Base-by-base conservation (phyloP, 2,797 vertebrate species). In the Alfaro cultratus region DNA sequence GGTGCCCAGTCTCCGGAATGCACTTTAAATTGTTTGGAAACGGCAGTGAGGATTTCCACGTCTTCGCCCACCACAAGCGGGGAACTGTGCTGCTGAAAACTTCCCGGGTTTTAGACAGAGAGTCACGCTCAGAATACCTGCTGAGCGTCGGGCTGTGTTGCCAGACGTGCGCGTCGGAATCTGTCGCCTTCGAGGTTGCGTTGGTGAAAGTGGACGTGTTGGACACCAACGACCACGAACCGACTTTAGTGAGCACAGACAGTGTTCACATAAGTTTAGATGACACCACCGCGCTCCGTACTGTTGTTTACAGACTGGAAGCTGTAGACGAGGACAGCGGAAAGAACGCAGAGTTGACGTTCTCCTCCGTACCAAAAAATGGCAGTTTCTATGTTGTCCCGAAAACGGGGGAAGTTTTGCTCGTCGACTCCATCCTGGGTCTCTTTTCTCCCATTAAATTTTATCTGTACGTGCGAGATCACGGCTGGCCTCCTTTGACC, bases 161-260 rank as follows among this genome's bases (percentile, higher is more conserved):
- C 92, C 91, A 82, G 90, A 92, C 84, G 85, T 95, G 96, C 89
- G 74, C 39, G 31, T 80, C 90, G 23, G 91, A 91, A 75, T 81
- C 91, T 1, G 84, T 78, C 18, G 84, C 82, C 41, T 87, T 89
- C 83, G 78, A 93, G 93, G 92, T 96, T 39, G 97, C 96, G 62
- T 90, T 92, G 41, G 86, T 97, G 16, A 95, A 95, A 92, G 95
- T 98, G 81, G 95, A 96, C 86, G 96, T 98, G 62, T 87, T 97
- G 94, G 97, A 97, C 93, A 94, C 95, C 77, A 97, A 98, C 93
- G 97, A 98, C 87, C 96, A 97, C 93, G 91, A 93, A 7, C 97
- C 97, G 73, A 93, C 94, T 83, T 97, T 97, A 89, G 82, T 78
- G 75, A 79, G 85, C 3, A 78, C 91, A 73, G 91, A 92, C 83